These are phyloP conservation scores for Leiothrix lutea DNA, from an alignment of 2,113 vertebrate species.

Conservation along the genomic window DNA sequence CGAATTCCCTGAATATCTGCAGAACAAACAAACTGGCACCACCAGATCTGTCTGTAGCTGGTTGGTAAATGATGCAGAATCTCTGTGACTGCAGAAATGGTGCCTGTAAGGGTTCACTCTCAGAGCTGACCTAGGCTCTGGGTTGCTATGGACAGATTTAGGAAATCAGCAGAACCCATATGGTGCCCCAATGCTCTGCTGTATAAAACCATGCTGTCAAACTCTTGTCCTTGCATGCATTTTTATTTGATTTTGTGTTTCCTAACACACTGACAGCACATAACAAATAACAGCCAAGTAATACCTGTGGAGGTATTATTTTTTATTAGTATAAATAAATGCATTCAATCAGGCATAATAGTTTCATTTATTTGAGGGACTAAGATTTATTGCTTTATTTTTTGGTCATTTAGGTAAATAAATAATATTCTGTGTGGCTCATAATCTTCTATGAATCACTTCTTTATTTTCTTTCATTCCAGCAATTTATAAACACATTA, in stretches of 20 bases:
- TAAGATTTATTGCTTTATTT: conserved; percentile 48
- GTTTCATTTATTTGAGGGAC: conserved; percentile 19
- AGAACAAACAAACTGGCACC: not conserved
- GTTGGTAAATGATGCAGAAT: not conserved
- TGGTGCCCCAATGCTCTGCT: not conserved
- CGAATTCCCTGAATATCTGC: not conserved
- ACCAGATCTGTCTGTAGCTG: not conserved
- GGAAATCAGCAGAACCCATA: not conserved
- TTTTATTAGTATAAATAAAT: conserved; percentile 51
- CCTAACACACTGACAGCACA: not conserved
- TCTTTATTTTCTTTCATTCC: conserved; percentile 18
- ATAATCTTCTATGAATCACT: conserved; percentile 17
- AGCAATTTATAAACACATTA: not conserved
- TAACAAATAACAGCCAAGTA: conserved; percentile 25
- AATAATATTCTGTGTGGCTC: not conserved
- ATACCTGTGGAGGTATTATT: conserved; percentile 4
- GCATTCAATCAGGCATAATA: conserved; percentile 22
- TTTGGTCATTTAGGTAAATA: conserved; percentile 40
- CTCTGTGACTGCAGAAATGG: not conserved
- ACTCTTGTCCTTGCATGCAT: not conserved
- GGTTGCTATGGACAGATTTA: not conserved
- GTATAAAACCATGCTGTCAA: not conserved
- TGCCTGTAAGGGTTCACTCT: not conserved
- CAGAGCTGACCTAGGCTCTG: not conserved
- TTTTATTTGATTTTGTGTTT: not conserved